phyloP scores from a whole-genome alignment of 2,113 vertebrate species.

The Pica pica region DNA sequence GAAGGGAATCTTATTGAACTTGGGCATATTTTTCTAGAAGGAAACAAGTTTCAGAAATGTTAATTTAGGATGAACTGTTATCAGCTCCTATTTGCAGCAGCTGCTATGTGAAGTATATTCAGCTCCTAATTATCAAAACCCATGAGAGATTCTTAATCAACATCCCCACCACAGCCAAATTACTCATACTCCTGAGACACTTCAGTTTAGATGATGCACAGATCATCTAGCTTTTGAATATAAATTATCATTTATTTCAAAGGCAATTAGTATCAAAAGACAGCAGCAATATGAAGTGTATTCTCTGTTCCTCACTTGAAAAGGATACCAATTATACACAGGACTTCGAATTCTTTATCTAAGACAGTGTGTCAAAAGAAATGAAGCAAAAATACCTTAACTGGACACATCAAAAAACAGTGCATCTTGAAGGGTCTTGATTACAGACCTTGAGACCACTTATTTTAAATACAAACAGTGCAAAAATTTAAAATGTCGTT shows the following conservation, averaged over 20 bases:
- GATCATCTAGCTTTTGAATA: background rate
- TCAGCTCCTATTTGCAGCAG: background rate
- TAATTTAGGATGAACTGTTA: background rate
- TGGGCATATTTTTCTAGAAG: constrained; percentile 98
- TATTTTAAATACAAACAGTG: background rate
- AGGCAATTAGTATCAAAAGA: background rate
- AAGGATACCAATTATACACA: background rate
- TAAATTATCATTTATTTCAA: constrained; percentile 3
- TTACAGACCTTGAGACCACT: background rate
- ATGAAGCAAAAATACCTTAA: background rate
- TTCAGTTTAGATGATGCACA: background rate
- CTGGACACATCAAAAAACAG: background rate
- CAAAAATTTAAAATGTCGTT: background rate
- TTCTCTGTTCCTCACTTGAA: background rate
- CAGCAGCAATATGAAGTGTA: background rate
- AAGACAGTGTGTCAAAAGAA: background rate
- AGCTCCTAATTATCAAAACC: constrained; percentile 14
- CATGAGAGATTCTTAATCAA: constrained; percentile 11
- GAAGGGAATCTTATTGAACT: constrained; percentile 99
- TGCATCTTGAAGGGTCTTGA: background rate
- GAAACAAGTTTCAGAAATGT: constrained; percentile 22
- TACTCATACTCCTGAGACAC: background rate
- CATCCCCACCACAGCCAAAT: background rate
- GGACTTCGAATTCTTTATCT: background rate
- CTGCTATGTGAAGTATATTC: background rate